Percentiles rank a stretch among this genome's conserved stretches.
These are phyloP conservation scores for Nesoenas mayeri DNA, from an alignment of 2,113 vertebrate species.

Conservation along the genomic window DNA sequence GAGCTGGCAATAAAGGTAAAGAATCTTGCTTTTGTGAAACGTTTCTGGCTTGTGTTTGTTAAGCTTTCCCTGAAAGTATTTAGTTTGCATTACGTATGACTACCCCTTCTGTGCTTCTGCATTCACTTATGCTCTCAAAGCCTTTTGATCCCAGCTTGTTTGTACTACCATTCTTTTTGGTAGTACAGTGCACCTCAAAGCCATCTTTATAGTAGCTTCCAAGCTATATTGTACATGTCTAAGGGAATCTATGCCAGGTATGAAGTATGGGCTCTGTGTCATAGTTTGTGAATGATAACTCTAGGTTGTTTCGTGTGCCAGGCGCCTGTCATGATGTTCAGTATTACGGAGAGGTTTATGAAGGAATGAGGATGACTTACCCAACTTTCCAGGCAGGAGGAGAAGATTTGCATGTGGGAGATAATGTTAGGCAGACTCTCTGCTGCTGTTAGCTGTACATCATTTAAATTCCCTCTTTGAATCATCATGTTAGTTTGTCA, in stretches of 20 bases:
- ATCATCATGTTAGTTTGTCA: constrained; percentile 68
- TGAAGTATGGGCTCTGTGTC: background rate
- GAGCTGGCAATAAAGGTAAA: constrained; percentile 11
- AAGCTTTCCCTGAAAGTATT: background rate
- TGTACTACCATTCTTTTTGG: background rate
- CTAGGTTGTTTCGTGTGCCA: background rate
- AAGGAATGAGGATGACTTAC: background rate
- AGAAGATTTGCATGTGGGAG: background rate
- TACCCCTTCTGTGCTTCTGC: background rate
- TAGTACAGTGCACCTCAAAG: background rate
- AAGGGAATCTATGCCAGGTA: background rate
- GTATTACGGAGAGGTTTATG: background rate
- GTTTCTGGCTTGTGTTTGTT: background rate
- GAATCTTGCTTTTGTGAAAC: background rate
- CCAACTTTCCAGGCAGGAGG: background rate
- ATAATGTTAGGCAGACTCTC: background rate
- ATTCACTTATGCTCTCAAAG: background rate
- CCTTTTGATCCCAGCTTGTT: background rate
- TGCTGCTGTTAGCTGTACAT: constrained; percentile 22
- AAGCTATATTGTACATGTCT: background rate
- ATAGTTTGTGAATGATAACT: background rate
- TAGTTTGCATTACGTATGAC: background rate
- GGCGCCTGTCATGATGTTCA: background rate
- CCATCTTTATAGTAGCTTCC: background rate
- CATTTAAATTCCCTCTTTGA: constrained; percentile 74